Conservation (phyloP, 2,797 vertebrate species). For the Sciurus carolinensis region DNA sequence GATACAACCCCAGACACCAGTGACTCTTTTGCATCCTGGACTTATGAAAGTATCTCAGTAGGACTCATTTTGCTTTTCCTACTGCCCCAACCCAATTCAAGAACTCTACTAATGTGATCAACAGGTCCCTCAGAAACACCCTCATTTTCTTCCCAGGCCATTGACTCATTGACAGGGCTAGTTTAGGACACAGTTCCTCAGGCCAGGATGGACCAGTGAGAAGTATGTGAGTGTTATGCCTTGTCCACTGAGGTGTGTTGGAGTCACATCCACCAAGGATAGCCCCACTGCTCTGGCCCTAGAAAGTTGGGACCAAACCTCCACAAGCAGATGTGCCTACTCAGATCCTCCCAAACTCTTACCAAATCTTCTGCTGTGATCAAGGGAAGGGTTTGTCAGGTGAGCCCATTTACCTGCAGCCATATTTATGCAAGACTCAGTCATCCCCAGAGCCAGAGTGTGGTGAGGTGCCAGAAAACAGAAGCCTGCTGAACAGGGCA, state of each 20-base stretch:
- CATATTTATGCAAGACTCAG: background rate
- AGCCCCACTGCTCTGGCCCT: background rate
- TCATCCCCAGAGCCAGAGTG: background rate
- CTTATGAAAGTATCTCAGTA: background rate
- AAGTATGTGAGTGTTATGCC: background rate
- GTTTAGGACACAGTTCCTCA: background rate
- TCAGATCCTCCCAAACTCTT: background rate
- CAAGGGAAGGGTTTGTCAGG: background rate
- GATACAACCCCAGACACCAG: background rate
- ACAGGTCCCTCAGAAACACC: background rate
- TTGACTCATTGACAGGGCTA: background rate
- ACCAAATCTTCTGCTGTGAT: background rate
- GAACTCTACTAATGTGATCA: background rate
- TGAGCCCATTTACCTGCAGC: background rate
- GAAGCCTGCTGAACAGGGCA: background rate
- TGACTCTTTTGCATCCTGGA: no score
- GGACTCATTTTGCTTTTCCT: background rate
- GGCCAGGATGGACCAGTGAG: background rate
- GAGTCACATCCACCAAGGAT: background rate
- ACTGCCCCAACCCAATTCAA: background rate
- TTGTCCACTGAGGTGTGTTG: background rate
- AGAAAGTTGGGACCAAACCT: background rate
- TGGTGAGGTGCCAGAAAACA: background rate
- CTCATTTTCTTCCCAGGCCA: background rate
- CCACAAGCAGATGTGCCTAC: background rate